Percentiles rank a stretch among this genome's conserved stretches.
phyloP scores from a whole-genome alignment of 2,113 vertebrate species.

The Ammodytes dubius region DNA sequence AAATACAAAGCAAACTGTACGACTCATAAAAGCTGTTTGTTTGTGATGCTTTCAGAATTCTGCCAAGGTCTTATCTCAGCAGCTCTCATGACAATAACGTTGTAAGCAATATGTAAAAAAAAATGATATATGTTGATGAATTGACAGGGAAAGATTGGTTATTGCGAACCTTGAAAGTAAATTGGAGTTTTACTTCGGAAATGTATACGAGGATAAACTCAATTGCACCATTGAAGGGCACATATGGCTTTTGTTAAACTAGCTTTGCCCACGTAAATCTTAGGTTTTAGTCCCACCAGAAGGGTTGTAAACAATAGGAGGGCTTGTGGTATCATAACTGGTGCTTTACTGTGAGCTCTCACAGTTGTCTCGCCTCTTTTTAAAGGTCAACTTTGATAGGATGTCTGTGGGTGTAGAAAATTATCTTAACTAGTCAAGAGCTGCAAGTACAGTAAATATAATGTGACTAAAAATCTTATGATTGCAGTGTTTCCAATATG shows the following conservation, averaged over 20 bases:
- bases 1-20: constrained; percentile 50
- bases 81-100: constrained; percentile 49
- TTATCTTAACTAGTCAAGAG: neutral
- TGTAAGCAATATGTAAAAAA: constrained; percentile 62
- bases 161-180: constrained; percentile 56
- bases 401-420: neutral
- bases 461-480: neutral
- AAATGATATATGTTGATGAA: constrained; percentile 52
- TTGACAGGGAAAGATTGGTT: constrained; percentile 59
- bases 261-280: constrained; percentile 52
- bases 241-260: constrained; percentile 39
- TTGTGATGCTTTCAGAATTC: constrained; percentile 51
- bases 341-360: neutral
- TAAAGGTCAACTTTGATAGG: neutral
- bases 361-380: neutral
- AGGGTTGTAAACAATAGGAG: constrained; percentile 43
- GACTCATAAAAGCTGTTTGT: constrained; percentile 55
- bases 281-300: constrained; percentile 29
- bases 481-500: too few species aligned
- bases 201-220: constrained; percentile 59
- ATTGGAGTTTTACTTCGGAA: constrained; percentile 37
- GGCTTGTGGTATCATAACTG: neutral
- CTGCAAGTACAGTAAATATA: constrained; percentile 7
- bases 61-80: constrained; percentile 40
- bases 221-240: constrained; percentile 42